Evolutionary conservation across 2,797 vertebrate species (phyloP).

Genomic region (Crypturellus tataupa): DNA sequence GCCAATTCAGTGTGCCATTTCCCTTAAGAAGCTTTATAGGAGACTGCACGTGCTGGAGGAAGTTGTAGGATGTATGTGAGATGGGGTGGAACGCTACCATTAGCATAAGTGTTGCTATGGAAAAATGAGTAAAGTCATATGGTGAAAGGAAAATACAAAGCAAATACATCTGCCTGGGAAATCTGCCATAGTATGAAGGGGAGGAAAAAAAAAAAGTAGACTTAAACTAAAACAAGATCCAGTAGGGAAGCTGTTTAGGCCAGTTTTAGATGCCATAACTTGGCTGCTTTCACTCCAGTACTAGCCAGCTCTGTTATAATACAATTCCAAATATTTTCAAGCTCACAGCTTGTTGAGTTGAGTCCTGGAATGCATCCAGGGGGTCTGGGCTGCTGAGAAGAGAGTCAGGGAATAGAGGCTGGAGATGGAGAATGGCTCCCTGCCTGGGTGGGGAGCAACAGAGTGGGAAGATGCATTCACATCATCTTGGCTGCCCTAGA

Average conservation of each 20-base stretch:
- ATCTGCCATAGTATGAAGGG: neutral
- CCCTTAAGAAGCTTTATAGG: neutral
- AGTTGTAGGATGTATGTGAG: neutral
- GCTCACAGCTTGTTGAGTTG: neutral
- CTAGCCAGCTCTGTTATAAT: constrained; percentile 7
- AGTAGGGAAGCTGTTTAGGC: constrained; percentile 9
- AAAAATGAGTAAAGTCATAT: constrained; percentile 44
- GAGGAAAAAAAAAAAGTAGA: neutral
- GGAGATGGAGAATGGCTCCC: neutral
- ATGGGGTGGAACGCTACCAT: neutral
- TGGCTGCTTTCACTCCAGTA: neutral
- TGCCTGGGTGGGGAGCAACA: neutral
- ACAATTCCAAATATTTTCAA: constrained; percentile 53
- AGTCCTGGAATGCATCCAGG: neutral
- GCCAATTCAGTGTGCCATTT: neutral
- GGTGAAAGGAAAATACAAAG: constrained; percentile 47
- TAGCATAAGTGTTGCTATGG: neutral
- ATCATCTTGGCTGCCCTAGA: neutral
- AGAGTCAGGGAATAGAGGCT: neutral
- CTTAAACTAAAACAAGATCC: constrained; percentile 29
- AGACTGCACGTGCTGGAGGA: neutral
- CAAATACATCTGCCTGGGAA: constrained; percentile 61
- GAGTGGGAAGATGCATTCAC: rapidly evolving
- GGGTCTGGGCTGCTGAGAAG: neutral
- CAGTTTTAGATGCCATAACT: constrained; percentile 48